Evolutionary conservation across 92 coral and sea anemone genomes (phyloP).

Genomic region (Phenganax marumi): DNA sequence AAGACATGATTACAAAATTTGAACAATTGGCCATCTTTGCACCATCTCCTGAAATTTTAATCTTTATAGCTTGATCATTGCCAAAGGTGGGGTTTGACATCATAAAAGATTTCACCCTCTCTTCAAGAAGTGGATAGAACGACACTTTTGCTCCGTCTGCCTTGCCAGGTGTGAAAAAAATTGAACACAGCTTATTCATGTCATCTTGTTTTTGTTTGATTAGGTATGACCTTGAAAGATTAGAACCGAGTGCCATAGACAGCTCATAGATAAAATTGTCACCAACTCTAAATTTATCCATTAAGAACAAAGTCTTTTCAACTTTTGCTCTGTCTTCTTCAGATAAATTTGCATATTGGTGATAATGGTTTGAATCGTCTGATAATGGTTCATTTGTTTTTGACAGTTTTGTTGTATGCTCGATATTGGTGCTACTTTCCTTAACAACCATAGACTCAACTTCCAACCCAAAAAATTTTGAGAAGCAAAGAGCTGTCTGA

Average conservation of each 20-base stretch:
- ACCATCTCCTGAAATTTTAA: conserved; percentile 39
- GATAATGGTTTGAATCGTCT: conserved; percentile 29
- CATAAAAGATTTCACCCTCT: conserved; percentile 30
- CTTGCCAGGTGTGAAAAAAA: conserved; percentile 60
- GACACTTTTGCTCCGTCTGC: conserved; percentile 62
- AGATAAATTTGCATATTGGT: conserved; percentile 48
- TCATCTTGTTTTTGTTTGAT: conserved; percentile 61
- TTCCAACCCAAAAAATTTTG: conserved; percentile 64
- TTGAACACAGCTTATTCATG: conserved; percentile 62
- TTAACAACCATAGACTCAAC: conserved; percentile 58
- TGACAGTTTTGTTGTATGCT: conserved; percentile 11
- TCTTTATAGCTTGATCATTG: conserved; percentile 41
- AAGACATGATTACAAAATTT: not conserved
- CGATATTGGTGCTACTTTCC: conserved; percentile 53
- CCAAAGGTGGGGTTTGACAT: conserved; percentile 25
- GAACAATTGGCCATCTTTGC: not conserved
- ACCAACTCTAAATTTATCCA: conserved; percentile 64
- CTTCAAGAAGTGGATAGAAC: conserved; percentile 48
- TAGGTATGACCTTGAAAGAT: conserved; percentile 61
- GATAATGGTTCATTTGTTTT: not conserved
- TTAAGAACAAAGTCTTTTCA: conserved; percentile 55
- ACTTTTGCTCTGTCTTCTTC: conserved; percentile 55
- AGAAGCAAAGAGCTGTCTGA: conserved; percentile 67
- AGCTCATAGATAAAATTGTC: conserved; percentile 28
- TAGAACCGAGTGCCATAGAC: conserved; percentile 48